Percentiles rank a stretch among this genome's conserved stretches.
These are phyloP conservation scores for Pantherophis guttatus DNA, from an alignment of 2,113 vertebrate genomes.

Conservation along the genomic window DNA sequence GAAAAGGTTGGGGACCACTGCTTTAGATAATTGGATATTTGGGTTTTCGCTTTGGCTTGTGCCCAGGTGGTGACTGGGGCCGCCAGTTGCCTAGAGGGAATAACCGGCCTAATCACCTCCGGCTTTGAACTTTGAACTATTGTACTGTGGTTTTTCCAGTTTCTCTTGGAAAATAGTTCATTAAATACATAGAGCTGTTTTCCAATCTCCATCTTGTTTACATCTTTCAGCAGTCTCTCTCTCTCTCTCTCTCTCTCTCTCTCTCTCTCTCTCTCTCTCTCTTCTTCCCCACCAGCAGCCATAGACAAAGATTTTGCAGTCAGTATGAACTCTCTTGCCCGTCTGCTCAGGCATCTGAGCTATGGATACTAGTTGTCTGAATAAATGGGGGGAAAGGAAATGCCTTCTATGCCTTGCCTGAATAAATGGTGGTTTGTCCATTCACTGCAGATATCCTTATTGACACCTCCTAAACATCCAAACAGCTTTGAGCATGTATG, in stretches of 20 bases:
- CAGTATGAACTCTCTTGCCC: background rate
- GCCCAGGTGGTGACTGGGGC: background rate
- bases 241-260: background rate
- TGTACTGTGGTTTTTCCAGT: background rate
- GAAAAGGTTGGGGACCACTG: no score
- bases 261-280: no score
- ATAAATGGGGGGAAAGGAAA: background rate
- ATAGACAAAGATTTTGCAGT: background rate
- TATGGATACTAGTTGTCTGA: background rate
- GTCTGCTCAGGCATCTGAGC: background rate
- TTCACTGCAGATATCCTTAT: background rate
- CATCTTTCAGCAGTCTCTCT: background rate
- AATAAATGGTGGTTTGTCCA: background rate
- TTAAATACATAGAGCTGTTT: background rate
- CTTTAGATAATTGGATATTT: no score
- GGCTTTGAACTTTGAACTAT: background rate
- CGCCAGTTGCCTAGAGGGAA: background rate
- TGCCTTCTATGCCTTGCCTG: background rate
- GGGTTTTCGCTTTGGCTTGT: background rate
- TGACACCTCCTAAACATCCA: background rate
- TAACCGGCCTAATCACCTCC: background rate
- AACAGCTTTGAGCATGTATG: background rate
- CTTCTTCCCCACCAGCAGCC: background rate
- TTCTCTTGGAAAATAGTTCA: no score
- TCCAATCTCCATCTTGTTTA: background rate